Conservation (phyloP, 2,797 vertebrate genomes). For the Huso huso region DNA sequence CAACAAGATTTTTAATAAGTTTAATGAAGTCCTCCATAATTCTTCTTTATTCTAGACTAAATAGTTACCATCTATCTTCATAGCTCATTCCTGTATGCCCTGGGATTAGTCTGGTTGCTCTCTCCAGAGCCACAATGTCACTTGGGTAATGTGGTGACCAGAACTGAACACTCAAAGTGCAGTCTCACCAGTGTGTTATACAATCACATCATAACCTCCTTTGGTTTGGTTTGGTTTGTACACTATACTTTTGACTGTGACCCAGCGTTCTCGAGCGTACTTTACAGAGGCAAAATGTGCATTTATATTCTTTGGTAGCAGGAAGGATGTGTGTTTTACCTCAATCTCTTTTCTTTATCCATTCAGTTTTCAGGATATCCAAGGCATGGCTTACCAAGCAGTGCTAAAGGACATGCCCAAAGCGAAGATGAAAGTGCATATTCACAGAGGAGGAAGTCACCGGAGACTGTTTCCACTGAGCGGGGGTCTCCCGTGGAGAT, state of each 20-base stretch:
- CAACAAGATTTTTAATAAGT: no score
- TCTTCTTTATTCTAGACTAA: no score
- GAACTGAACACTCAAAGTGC: no score
- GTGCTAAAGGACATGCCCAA: slow-evolving; percentile 52
- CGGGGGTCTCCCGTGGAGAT: neutral
- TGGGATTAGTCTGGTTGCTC: no score
- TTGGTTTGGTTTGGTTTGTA: neutral
- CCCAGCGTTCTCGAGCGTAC: neutral
- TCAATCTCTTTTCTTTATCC: slow-evolving; percentile 15
- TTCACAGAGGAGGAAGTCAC: slow-evolving; percentile 28
- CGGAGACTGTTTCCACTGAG: slow-evolving; percentile 36
- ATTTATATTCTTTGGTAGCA: neutral
- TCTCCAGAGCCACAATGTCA: no score
- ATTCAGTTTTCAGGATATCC: slow-evolving; percentile 32
- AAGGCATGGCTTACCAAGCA: slow-evolving; percentile 39
- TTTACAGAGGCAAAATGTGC: neutral
- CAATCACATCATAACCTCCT: no score
- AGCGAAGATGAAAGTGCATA: slow-evolving; percentile 37
- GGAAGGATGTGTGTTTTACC: neutral
- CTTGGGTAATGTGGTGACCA: no score
- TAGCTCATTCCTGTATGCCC: no score
- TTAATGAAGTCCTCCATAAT: no score
- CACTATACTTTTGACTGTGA: neutral
- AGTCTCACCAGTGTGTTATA: no score
- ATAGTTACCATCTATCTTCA: no score